Conservation (phyloP, 2,113 vertebrate species). For the Gallinago jamesoni region DNA sequence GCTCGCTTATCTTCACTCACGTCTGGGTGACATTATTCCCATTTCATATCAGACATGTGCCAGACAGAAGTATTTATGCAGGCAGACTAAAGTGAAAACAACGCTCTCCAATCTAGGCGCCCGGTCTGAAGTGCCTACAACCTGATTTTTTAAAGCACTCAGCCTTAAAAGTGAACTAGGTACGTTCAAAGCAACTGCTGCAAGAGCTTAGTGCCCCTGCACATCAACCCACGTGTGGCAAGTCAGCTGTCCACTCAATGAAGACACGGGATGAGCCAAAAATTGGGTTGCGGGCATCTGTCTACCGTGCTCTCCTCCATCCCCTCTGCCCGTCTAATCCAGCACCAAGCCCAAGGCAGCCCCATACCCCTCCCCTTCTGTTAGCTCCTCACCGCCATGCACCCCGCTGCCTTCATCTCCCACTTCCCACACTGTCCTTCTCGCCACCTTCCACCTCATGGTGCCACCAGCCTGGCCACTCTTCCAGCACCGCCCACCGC, state of each 20-base stretch:
- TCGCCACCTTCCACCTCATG: neutral
- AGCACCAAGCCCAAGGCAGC: neutral
- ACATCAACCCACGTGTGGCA: neutral
- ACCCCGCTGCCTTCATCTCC: neutral
- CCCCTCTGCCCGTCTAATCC: neutral
- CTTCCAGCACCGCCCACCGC: neutral
- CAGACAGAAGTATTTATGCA: constrained; percentile 34
- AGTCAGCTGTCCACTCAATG: neutral
- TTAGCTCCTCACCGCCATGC: neutral
- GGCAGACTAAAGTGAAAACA: neutral
- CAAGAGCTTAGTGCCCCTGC: neutral
- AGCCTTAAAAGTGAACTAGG: neutral
- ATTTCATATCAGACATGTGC: constrained; percentile 30
- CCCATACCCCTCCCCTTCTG: neutral
- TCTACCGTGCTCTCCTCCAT: neutral
- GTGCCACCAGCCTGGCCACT: neutral
- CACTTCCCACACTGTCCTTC: neutral
- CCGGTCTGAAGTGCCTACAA: neutral
- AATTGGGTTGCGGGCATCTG: neutral
- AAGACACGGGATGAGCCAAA: neutral
- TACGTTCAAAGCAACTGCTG: neutral
- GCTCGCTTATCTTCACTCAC: neutral
- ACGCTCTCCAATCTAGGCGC: neutral
- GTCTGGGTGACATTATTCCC: constrained; percentile 22
- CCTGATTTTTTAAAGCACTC: neutral